Percentiles rank a stretch among this genome's conserved stretches.
Evolutionary conservation across 1,140 invertebrate species (phyloP).

Genomic region (Leptoteleia sp.): DNA sequence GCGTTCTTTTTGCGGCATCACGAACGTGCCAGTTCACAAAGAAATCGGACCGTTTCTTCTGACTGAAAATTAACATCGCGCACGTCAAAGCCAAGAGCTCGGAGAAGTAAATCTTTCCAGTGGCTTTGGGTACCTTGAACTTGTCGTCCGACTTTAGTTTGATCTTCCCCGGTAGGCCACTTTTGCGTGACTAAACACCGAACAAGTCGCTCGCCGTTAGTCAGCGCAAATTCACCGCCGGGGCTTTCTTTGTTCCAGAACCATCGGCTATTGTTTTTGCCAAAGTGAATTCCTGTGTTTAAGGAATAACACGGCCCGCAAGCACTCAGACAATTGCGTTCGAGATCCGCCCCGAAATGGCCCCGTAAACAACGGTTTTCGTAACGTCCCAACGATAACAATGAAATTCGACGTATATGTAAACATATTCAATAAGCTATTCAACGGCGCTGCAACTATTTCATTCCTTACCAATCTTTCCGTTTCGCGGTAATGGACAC

Average conservation of each 20-base stretch:
- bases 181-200: constrained; percentile 59
- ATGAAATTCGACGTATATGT: constrained; percentile 46
- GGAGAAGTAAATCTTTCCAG: constrained; percentile 40
- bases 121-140: constrained; percentile 22
- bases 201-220: constrained; percentile 47
- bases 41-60: background rate
- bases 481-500: background rate
- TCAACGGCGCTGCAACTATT: constrained; percentile 17
- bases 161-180: constrained; percentile 42
- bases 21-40: no score
- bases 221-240: constrained; percentile 51
- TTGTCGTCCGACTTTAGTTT: constrained; percentile 25
- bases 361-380: constrained; percentile 52
- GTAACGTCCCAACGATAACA: constrained; percentile 30
- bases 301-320: constrained; percentile 54
- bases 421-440: constrained; percentile 56
- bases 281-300: constrained; percentile 65
- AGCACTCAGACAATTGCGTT: constrained; percentile 62
- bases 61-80: background rate
- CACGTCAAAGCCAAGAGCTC: constrained; percentile 22
- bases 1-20: no score
- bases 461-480: background rate
- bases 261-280: constrained; percentile 62
- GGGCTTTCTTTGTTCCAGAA: constrained; percentile 52
- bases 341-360: constrained; percentile 43